Conservation (phyloP, 2,797 vertebrate genomes). For the Sandelia bainsii region DNA sequence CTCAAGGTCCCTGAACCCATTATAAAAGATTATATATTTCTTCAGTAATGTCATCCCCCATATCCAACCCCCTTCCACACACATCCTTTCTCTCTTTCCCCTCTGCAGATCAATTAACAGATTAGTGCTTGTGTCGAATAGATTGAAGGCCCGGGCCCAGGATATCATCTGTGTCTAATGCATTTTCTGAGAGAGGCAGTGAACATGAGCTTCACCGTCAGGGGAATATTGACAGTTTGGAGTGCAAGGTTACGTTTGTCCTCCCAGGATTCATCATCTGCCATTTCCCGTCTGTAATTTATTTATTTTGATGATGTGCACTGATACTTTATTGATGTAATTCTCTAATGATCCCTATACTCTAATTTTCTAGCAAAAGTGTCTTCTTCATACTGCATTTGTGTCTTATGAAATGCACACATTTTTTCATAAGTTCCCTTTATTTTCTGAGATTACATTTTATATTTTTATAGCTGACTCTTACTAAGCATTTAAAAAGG, state of each 20-base stretch:
- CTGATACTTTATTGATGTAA: conserved; percentile 25
- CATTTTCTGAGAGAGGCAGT: conserved; percentile 64
- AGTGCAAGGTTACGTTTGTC: conserved; percentile 72
- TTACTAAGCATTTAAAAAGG: neutral
- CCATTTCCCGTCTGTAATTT: conserved; percentile 71
- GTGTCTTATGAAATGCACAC: neutral
- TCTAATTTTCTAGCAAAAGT: neutral
- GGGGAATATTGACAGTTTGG: conserved; percentile 71
- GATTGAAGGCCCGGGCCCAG: conserved; percentile 54
- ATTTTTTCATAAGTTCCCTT: too few relatives aligned
- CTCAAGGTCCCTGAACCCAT: conserved; percentile 59
- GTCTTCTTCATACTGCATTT: neutral
- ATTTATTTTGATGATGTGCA: conserved; percentile 58
- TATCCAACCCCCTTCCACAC: neutral
- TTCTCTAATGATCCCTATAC: neutral
- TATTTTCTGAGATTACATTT: too few relatives aligned
- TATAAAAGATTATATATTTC: conserved; percentile 63
- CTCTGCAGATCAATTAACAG: conserved; percentile 80
- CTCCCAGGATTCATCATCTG: conserved; percentile 60
- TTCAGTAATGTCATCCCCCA: conserved; percentile 51
- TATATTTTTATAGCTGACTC: too few relatives aligned
- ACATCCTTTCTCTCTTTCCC: conserved; percentile 25
- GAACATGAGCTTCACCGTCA: conserved; percentile 72
- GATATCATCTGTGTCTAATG: conserved; percentile 77
- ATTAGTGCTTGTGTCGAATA: conserved; percentile 68